A percentile compares a stretch with the other conserved stretches of the same genome.
Conservation (phyloP, 2,888 invertebrate species). For the Vanessa cardui region DNA sequence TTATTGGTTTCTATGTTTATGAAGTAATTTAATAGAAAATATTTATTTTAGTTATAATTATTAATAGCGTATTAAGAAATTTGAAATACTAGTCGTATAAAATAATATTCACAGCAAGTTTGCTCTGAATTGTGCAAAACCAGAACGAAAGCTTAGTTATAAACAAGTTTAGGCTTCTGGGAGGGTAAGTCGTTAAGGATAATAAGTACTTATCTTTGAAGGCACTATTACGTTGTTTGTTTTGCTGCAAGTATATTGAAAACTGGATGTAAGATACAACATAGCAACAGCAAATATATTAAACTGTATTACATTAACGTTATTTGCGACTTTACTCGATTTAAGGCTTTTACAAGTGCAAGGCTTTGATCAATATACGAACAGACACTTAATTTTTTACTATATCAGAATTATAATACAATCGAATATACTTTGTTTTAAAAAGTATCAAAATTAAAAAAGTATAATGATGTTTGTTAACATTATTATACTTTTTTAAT, state of each 20-base stretch:
- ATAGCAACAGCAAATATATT: slow-evolving; percentile 36
- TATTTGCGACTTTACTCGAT: no score
- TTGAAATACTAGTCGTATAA: not conserved
- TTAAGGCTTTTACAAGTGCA: no score
- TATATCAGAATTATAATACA: no score
- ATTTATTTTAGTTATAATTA: no score
- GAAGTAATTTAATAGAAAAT: no score
- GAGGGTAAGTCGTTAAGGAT: slow-evolving; percentile 41
- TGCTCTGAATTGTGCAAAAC: slow-evolving; percentile 2
- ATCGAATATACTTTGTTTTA: no score
- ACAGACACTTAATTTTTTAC: no score
- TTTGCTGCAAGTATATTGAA: slow-evolving; percentile 59
- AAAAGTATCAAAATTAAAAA: no score
- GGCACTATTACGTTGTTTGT: slow-evolving; percentile 67
- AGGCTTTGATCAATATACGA: no score
- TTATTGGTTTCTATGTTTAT: no score
- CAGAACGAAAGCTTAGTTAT: slow-evolving; percentile 13
- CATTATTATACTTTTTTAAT: no score
- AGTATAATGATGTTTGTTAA: no score
- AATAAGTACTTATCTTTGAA: slow-evolving; percentile 48
- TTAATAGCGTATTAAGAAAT: not conserved
- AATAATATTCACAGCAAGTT: slow-evolving; percentile 3
- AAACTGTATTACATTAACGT: slow-evolving; percentile 2
- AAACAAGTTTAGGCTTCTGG: slow-evolving; percentile 31
- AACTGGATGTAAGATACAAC: slow-evolving; percentile 53